These are phyloP conservation scores for Takifugu bimaculatus DNA, from an alignment of 2,113 vertebrate genomes.

Conservation along the genomic window DNA sequence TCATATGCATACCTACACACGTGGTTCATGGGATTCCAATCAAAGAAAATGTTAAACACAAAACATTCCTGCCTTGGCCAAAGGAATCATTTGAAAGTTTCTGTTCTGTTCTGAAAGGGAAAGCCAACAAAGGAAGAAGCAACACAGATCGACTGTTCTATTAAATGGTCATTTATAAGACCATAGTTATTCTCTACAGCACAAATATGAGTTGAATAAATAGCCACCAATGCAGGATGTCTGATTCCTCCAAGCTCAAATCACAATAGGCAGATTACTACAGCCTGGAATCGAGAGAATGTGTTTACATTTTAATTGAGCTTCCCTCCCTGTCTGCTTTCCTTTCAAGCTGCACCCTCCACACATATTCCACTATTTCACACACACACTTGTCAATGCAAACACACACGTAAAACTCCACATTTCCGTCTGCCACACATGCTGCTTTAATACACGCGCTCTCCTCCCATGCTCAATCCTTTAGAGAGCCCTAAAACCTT, in stretches of 20 bases:
- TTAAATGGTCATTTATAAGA: no score
- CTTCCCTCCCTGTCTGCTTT: background rate
- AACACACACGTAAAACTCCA: slow-evolving; percentile 7
- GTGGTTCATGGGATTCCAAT: no score
- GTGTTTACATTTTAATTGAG: slow-evolving; percentile 1
- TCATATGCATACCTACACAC: no score
- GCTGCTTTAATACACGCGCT: background rate
- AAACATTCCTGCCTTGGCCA: background rate
- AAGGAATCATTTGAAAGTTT: background rate
- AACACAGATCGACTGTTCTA: background rate
- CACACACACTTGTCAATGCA: slow-evolving; percentile 17
- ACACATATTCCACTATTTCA: slow-evolving; percentile 23
- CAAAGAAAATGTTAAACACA: no score
- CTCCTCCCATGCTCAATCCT: slow-evolving; percentile 18
- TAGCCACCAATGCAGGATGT: background rate
- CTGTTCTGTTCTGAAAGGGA: background rate
- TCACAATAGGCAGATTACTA: slow-evolving; percentile 9
- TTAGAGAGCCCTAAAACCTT: slow-evolving; percentile 40
- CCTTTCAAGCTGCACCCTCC: slow-evolving; percentile 9
- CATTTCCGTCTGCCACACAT: slow-evolving; percentile 16
- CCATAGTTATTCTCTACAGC: background rate
- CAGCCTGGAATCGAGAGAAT: slow-evolving; percentile 3
- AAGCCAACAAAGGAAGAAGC: background rate
- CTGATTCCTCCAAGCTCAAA: slow-evolving; percentile 17
- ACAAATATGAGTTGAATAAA: slow-evolving; percentile 1